Base-by-base conservation (phyloP, 1,140 invertebrate species). In the Bilobella aurantiaca region DNA sequence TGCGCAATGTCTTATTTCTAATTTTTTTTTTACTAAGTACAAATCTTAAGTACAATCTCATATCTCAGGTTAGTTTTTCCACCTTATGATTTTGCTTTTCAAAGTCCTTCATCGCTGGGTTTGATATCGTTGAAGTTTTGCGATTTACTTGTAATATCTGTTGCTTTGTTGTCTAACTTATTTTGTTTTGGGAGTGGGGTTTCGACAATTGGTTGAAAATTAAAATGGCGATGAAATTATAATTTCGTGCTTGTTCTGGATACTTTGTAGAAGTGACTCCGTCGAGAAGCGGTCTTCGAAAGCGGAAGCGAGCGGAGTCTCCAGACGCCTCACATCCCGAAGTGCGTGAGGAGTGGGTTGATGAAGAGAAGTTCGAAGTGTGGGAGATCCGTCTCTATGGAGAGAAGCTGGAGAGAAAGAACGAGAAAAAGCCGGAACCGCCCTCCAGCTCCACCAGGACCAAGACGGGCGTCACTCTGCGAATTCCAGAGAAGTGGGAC, bases 331-430 rank as follows among this genome's bases (percentile, higher is more conserved):
- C 87, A 8, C 90, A 93, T 73, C 92, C 92, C 0, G 88, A 92
- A 79, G 88, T 94, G 5, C 86, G 86, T 3, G 94, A 98, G 78
- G 88, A 91, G 75, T 98, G 95, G 94, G 87, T 96, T 0, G 90
- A 95, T 66, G 95, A 98, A 78, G 92, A 96, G 73, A 91, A 93
- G 74, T 77, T 98, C 25, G 94, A 98, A 76, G 75, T 98, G 0
- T 98, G 94, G 93, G 94, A 98, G 79, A 96, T 98, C 46, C 91
- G 92, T 75, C 89, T 91, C 70, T 98, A 95, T 77, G 91, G 91
- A 32, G 94, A 98, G 76, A 90, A 87, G 80, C 53, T 74, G 31
- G 75, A 72, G n/a, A 65, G 46, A 28, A 72, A 69, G 37, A 21
- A 18, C 12, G 61, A 63, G 28, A 64, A 64, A 25, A 64, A 67